A percentile compares a stretch with the other conserved stretches of the same genome.
Evolutionary conservation across 2,888 invertebrate species (phyloP).

Genomic region (Cotesia congregata): DNA sequence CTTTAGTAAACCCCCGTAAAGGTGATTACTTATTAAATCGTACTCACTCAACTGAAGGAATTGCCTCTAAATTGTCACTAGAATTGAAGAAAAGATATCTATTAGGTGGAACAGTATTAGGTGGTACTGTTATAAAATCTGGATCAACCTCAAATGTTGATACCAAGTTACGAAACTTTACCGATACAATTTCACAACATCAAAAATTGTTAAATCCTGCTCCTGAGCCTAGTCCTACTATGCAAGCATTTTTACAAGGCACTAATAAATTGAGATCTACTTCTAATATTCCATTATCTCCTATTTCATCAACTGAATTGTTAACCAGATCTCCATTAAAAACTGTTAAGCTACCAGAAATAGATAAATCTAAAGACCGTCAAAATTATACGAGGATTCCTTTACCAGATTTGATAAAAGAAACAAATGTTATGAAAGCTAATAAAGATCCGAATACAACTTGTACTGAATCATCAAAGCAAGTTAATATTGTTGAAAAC

Average conservation of each 20-base stretch:
- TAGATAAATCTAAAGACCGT: slow-evolving; percentile 32
- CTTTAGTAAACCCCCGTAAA: slow-evolving; percentile 74
- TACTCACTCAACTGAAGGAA: slow-evolving; percentile 88
- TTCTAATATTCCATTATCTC: slow-evolving; percentile 57
- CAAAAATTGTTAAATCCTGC: slow-evolving; percentile 89
- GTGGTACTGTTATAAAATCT: slow-evolving; percentile 83
- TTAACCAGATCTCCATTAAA: slow-evolving; percentile 47
- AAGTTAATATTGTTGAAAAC: slow-evolving; percentile 23
- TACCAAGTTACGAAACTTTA: slow-evolving; percentile 86
- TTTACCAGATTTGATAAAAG: slow-evolving; percentile 65
- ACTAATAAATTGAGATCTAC: slow-evolving; percentile 63
- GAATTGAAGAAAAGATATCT: slow-evolving; percentile 89
- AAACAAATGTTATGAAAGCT: slow-evolving; percentile 64
- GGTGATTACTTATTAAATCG: slow-evolving; percentile 86
- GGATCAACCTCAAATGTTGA: slow-evolving; percentile 88
- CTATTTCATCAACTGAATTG: slow-evolving; percentile 58
- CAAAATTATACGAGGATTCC: slow-evolving; percentile 49
- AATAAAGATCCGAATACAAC: slow-evolving; percentile 62
- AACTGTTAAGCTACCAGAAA: slow-evolving; percentile 42
- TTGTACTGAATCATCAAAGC: slow-evolving; percentile 38
- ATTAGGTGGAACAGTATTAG: slow-evolving; percentile 78
- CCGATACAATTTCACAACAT: slow-evolving; percentile 88
- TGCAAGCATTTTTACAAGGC: slow-evolving; percentile 78
- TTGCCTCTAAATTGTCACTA: slow-evolving; percentile 88
- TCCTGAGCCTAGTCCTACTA: slow-evolving; percentile 77